A percentile compares a stretch with the other conserved stretches of the same genome.
Conservation (phyloP, 2,888 invertebrate genomes). For the Athalia cordata region DNA sequence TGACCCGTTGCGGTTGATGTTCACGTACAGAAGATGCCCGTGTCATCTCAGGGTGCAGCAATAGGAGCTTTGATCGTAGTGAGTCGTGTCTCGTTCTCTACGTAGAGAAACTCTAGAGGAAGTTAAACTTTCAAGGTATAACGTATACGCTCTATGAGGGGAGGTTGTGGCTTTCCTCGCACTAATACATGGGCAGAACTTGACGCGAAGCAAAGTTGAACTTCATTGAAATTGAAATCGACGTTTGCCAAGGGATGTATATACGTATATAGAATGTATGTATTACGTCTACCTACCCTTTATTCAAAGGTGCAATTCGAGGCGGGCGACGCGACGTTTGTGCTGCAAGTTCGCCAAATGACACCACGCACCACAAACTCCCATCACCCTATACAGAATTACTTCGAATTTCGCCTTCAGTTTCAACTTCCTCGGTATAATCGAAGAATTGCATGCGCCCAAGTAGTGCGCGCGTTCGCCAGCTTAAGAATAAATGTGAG, state of each 20-base stretch:
- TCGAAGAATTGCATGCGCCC: constrained; percentile 24
- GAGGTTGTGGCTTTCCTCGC: not conserved
- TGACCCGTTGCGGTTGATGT: no score
- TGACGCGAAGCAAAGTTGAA: constrained; percentile 21
- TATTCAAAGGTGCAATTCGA: no score
- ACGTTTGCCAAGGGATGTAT: constrained; percentile 19
- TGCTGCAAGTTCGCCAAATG: no score
- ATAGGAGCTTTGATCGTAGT: not conserved
- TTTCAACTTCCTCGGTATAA: not conserved
- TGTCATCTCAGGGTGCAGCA: not conserved
- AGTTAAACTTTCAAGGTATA: not conserved
- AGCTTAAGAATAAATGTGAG: not conserved
- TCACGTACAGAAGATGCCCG: no score
- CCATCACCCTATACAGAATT: no score
- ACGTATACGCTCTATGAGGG: not conserved
- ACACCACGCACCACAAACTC: no score
- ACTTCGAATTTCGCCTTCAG: no score
- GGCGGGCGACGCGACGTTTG: no score
- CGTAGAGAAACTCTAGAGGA: constrained; percentile 11
- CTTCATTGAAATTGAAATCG: constrained; percentile 30
- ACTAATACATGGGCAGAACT: not conserved
- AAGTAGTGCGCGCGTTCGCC: not conserved
- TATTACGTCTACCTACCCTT: not conserved
- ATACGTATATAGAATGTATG: not conserved
- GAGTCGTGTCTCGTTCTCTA: not conserved